Conservation (phyloP, 2,888 invertebrate genomes). For the Chloroclysta siterata region DNA sequence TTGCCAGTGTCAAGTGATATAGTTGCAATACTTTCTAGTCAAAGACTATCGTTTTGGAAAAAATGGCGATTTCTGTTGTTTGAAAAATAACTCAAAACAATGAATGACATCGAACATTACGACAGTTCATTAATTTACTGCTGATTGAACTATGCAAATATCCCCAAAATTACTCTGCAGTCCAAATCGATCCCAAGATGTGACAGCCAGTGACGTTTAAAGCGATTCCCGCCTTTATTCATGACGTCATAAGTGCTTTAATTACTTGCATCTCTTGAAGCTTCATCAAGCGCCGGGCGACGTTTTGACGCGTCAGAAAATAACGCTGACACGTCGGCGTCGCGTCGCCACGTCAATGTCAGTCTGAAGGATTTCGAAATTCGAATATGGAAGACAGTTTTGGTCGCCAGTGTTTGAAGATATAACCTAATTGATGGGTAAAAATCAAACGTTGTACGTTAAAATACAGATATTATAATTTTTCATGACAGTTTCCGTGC, state of each 20-base stretch:
- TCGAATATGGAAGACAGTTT: slow-evolving; percentile 28
- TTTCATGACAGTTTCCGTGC: neutral
- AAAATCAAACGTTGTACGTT: neutral
- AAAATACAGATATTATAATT: neutral
- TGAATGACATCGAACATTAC: slow-evolving; percentile 21
- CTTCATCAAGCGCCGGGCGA: slow-evolving; percentile 26
- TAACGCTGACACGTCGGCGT: slow-evolving; percentile 29
- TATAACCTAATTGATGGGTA: slow-evolving; percentile 1
- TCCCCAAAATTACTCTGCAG: slow-evolving; percentile 33
- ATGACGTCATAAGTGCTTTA: slow-evolving; percentile 33
- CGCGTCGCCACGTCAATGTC: slow-evolving; percentile 29
- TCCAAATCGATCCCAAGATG: slow-evolving; percentile 34
- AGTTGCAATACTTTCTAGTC: too few species aligned
- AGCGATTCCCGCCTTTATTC: slow-evolving; percentile 22
- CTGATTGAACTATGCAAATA: slow-evolving; percentile 33
- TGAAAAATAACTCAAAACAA: neutral
- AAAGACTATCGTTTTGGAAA: too few species aligned
- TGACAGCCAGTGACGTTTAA: slow-evolving; percentile 29
- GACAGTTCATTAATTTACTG: slow-evolving; percentile 31
- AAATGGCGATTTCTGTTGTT: neutral
- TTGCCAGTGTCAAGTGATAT: too few species aligned
- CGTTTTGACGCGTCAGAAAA: slow-evolving; percentile 33
- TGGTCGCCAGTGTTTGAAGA: slow-evolving; percentile 22
- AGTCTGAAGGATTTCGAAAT: slow-evolving; percentile 31
- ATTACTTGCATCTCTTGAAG: slow-evolving; percentile 33